Base-by-base conservation (phyloP, 1,140 invertebrate genomes). In the Penaeus japonicus region DNA sequence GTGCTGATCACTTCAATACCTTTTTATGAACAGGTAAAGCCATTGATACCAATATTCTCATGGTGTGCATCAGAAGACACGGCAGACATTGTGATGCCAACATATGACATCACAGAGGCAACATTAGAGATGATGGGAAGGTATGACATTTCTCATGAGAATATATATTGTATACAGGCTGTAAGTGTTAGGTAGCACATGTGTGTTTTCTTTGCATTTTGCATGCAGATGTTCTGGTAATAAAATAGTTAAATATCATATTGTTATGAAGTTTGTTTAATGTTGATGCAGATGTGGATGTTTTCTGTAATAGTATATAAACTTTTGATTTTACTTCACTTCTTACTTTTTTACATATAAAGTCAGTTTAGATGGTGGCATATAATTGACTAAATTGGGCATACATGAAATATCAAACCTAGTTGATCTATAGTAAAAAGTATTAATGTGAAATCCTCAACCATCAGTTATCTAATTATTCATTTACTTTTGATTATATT, bases 71-170 rank as follows among this genome's bases (percentile, higher is more conserved):
- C 97, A 89, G 93, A 95, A 80, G 94, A 96, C 89, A 95, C 95
- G 5, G 93, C 94, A 91, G 98, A 99, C 93, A 98, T 99, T 92
- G 94, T 98, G 80, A 94, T 99, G 93, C 98, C 98, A 18, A 99
- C 98, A 2, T 99, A 99, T 93, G 97, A 99, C 92, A 94, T 99
- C 47, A 98, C 97, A 4, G 96, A 98, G 93, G 96, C 98, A 15
- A 95, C 96, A 1, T 92, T 99, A 82, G 96, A 99, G 93, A 96
- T 95, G 93, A 97, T 98, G 96, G 96, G 96, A 91, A 95, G 96
- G 96, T 97, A 93, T 91, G 82, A 90, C 89, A 30, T 32, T 83
- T 70, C 32, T 32, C 18, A 83, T 30, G 0, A n/a, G 39, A 55
- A 57, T 27, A 27, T 73, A 73, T 73, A 73, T 32, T 17, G 17